These are phyloP conservation scores for Actias luna DNA, from an alignment of 2,888 invertebrate species.

Conservation along the genomic window DNA sequence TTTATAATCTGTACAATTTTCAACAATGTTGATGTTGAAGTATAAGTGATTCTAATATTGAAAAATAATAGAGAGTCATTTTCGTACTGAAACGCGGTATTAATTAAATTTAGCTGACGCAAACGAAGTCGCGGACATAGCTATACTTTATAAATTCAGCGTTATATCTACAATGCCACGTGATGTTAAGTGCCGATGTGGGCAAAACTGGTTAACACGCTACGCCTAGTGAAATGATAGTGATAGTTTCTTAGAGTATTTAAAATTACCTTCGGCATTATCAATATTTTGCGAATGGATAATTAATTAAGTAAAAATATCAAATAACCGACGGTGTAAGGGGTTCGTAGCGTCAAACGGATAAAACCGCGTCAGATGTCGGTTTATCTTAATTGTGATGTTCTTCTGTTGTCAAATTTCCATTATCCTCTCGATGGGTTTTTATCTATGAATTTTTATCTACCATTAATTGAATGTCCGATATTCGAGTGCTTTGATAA, in stretches of 20 bases:
- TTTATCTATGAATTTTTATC: conserved; percentile 10
- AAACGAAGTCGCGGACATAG: no score
- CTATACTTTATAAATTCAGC: no score
- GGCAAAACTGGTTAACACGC: no score
- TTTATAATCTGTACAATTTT: no score
- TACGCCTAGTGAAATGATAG: no score
- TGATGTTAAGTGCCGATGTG: no score
- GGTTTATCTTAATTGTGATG: conserved; percentile 12
- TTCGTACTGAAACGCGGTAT: no score
- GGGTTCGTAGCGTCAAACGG: conserved; percentile 4
- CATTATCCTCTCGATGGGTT: conserved; percentile 16
- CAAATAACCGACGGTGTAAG: not conserved
- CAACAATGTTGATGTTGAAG: no score
- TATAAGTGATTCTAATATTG: no score
- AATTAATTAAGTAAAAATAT: conserved; percentile 8
- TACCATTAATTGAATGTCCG: conserved; percentile 2
- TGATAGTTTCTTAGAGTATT: no score
- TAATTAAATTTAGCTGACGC: not conserved
- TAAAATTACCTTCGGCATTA: not conserved
- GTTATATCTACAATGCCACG: no score
- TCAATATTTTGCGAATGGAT: conserved; percentile 3
- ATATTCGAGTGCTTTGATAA: conserved; percentile 6
- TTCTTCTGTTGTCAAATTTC: conserved; percentile 16
- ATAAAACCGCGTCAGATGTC: not conserved
- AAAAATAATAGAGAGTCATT: no score